Percentiles rank a stretch among this genome's conserved stretches.
These are phyloP conservation scores for Danio tinwini DNA, from an alignment of 2,797 vertebrate species.

Conservation along the genomic window DNA sequence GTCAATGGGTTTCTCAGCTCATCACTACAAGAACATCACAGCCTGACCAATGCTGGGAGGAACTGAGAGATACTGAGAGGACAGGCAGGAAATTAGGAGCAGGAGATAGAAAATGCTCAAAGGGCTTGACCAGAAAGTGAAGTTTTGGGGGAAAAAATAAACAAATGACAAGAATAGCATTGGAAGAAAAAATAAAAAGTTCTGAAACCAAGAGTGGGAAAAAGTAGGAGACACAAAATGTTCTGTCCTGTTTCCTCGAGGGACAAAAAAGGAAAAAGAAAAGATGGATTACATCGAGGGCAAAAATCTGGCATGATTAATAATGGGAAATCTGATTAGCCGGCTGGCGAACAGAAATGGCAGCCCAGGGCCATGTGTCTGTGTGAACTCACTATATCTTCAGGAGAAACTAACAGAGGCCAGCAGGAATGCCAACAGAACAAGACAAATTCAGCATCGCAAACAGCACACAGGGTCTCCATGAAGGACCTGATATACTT, in stretches of 20 bases:
- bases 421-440: conserved; percentile 11
- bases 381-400: conserved; percentile 28
- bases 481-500: no score
- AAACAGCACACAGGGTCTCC: not conserved
- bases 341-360: conserved; percentile 39
- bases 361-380: conserved; percentile 23
- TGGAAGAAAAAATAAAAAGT: conserved; percentile 25
- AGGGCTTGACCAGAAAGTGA: conserved; percentile 23
- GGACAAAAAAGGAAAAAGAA: conserved; percentile 10
- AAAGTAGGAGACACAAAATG: conserved; percentile 43
- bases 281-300: conserved; percentile 58
- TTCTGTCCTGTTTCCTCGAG: conserved; percentile 55
- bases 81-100: conserved; percentile 24
- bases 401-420: conserved; percentile 12
- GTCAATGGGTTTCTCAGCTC: not conserved
- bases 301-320: conserved; percentile 58
- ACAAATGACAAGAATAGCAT: conserved; percentile 3
- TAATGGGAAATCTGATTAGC: conserved; percentile 68
- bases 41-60: not conserved
- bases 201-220: conserved; percentile 16
- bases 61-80: not conserved
- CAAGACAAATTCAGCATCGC: not conserved
- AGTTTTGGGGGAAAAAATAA: conserved; percentile 10
- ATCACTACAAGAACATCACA: not conserved
- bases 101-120: conserved; percentile 1